Evolutionary conservation across 2,888 invertebrate species (phyloP).

Genomic region (Spodoptera exigua): DNA sequence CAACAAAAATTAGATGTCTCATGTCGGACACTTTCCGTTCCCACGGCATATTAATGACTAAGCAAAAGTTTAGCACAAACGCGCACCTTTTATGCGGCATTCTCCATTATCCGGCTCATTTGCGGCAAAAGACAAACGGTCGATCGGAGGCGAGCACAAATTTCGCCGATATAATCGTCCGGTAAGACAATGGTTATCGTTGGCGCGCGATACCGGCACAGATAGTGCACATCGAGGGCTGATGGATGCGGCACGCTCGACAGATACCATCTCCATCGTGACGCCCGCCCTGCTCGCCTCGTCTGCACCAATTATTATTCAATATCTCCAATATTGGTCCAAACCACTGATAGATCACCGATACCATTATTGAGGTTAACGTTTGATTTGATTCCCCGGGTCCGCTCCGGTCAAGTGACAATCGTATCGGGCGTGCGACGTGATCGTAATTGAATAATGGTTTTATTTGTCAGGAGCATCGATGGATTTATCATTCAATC

Average conservation of each 20-base stretch:
- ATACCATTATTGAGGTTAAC: conserved; percentile 77
- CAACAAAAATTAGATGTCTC: conserved; percentile 55
- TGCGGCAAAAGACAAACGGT: conserved; percentile 87
- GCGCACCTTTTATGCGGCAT: conserved; percentile 81
- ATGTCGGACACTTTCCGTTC: conserved; percentile 66
- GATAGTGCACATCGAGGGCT: conserved; percentile 76
- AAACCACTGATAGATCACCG: conserved; percentile 63
- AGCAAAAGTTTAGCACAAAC: conserved; percentile 80
- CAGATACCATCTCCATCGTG: conserved; percentile 85
- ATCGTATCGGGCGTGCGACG: conserved; percentile 68
- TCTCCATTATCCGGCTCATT: conserved; percentile 84
- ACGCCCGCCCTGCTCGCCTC: conserved; percentile 69
- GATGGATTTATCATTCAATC: conserved; percentile 72
- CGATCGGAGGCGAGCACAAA: conserved; percentile 84
- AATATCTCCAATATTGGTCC: conserved; percentile 75
- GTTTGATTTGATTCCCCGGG: conserved; percentile 73
- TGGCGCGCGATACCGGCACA: conserved; percentile 77
- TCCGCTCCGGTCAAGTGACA: conserved; percentile 81
- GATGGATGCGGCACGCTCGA: conserved; percentile 87
- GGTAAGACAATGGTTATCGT: conserved; percentile 86
- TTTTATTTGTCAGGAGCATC: conserved; percentile 71
- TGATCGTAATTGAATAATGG: conserved; percentile 80
- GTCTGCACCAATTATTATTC: conserved; percentile 88
- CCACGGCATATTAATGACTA: conserved; percentile 86
- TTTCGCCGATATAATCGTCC: conserved; percentile 86